Base-by-base conservation (phyloP, 2,113 vertebrate species). In the Heterochromis multidens region DNA sequence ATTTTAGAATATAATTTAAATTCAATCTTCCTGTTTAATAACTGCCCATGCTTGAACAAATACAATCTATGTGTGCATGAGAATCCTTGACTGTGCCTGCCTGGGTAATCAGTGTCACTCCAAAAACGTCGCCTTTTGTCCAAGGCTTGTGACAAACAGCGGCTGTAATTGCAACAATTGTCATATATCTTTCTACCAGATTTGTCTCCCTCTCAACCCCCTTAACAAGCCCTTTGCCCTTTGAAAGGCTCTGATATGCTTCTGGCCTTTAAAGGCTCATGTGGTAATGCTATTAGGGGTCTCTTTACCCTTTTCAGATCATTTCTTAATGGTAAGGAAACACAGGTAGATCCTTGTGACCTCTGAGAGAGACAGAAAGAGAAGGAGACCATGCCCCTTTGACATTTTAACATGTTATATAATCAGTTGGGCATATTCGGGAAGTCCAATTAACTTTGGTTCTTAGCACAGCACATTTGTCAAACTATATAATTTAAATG, bases 381-480 rank as follows among this genome's bases (percentile, higher is more conserved):
- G 77, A 33, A 19, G 58, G 77, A 65, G 80, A 79, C 70, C 79
- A 63, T 58, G 65, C 58, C 82, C 81, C 76, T 87, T 80, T 93
- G 93, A 93, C 93, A 93, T 94, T 95, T 93, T 80, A 91, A 83
- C 89, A 93, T 93, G 84, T 86, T 81, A 40, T 81, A 80, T 83
- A 90, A 91, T 93, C 85, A 86, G 70, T 79, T 81, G 6, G 62
- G 86, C 79, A 84, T 82, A 81, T 91, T 86, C 85, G 74, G 81
- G 83, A 80, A 88, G 67, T 90, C 85, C 91, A 93, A 93, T 95
- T 88, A 94, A 54, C 80, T 72, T 76, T 8, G 16, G 57, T 49
- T 81, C 52, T 63, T 59, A 77, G 87, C 80, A 65, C 78, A 21
- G 27, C 76, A n/a, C 89, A 91, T 94, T 93, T 91, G 87, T 93